These are phyloP conservation scores for Euplexia lucipara DNA, from an alignment of 2,888 invertebrate species.

Conservation along the genomic window DNA sequence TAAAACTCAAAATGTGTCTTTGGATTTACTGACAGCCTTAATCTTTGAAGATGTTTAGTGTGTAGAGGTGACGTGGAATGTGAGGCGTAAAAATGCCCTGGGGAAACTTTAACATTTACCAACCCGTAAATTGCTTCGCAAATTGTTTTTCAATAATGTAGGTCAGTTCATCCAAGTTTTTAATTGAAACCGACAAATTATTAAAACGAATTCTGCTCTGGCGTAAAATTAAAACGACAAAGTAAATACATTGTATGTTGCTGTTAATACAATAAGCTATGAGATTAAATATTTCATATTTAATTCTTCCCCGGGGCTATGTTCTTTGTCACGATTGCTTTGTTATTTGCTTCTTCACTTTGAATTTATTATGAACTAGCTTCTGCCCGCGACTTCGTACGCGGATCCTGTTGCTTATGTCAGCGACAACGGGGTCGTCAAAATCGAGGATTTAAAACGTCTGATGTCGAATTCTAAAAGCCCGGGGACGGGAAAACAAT, in stretches of 20 bases:
- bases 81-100: too few relatives aligned
- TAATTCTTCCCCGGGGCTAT: constrained; percentile 11
- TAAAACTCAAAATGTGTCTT: too few relatives aligned
- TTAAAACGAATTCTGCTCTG: constrained; percentile 6
- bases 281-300: constrained; percentile 29
- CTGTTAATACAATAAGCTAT: constrained; percentile 12
- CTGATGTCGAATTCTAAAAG: too few relatives aligned
- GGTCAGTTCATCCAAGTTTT: neutral
- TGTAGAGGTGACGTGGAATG: too few relatives aligned
- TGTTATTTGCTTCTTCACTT: constrained; percentile 9
- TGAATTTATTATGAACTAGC: neutral
- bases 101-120: neutral
- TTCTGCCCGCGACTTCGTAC: too few relatives aligned
- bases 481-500: too few relatives aligned
- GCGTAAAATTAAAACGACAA: constrained; percentile 14
- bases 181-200: constrained; percentile 14
- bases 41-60: too few relatives aligned
- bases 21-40: too few relatives aligned
- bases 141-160: constrained; percentile 6
- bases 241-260: constrained; percentile 5
- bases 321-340: constrained; percentile 12
- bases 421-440: too few relatives aligned
- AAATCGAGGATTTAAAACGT: too few relatives aligned
- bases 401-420: too few relatives aligned
- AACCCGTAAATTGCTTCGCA: neutral